phyloP scores from a whole-genome alignment of 2,113 vertebrate genomes.

The Ochotona princeps region DNA sequence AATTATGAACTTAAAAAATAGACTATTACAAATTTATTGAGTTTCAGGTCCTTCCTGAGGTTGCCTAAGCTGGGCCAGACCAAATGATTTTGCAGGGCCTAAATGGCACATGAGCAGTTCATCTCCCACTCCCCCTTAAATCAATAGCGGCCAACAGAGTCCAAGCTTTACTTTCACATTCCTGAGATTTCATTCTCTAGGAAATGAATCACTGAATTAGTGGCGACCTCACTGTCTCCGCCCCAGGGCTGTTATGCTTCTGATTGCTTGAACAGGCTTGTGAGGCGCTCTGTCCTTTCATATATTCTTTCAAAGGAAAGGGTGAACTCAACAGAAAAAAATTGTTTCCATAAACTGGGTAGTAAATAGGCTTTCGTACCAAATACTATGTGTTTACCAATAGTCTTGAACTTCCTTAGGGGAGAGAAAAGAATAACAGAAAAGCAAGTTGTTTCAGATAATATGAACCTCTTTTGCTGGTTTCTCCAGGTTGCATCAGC shows the following conservation, averaged over 20 bases:
- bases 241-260: not conserved
- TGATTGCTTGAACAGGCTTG: not conserved
- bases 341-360: not conserved
- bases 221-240: not conserved
- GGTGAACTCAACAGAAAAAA: not conserved
- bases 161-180: not conserved
- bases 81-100: too few species aligned
- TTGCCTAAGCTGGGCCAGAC: too few species aligned
- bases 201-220: conserved; percentile 8
- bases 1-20: too few species aligned
- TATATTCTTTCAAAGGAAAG: conserved; percentile 21
- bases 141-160: not conserved
- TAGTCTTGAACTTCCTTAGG: not conserved
- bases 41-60: too few species aligned
- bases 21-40: too few species aligned
- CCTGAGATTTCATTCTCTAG: not conserved
- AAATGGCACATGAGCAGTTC: too few species aligned
- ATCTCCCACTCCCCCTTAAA: not conserved
- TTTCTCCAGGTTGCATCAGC: not conserved
- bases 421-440: conserved; percentile 7
- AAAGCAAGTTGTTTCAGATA: not conserved
- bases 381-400: conserved; percentile 47
- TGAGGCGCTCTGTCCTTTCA: conserved; percentile 5
- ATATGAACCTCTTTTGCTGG: not conserved
- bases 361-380: conserved; percentile 57